These are phyloP conservation scores for Acronicta psi DNA, from an alignment of 2,888 invertebrate genomes.

Conservation along the genomic window DNA sequence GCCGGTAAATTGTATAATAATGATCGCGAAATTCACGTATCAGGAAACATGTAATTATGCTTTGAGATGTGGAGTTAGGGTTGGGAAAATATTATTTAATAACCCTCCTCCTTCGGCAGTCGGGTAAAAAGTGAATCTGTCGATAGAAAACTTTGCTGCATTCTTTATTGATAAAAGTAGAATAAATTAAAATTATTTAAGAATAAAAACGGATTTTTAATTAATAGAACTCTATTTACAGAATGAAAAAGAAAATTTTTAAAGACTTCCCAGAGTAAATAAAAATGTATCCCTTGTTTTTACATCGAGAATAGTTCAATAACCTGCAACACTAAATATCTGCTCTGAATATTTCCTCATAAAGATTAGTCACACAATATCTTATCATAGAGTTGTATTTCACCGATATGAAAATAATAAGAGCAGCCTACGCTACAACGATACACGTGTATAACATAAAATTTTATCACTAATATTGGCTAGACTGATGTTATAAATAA, in stretches of 20 bases:
- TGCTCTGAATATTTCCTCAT: constrained; percentile 1
- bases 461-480: not conserved
- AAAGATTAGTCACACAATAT: constrained; percentile 16
- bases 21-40: constrained; percentile 80
- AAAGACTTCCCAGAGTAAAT: too few relatives aligned
- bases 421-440: not conserved
- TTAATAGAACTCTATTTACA: too few relatives aligned
- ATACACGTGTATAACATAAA: constrained; percentile 3
- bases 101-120: too few relatives aligned
- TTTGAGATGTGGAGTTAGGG: constrained; percentile 63
- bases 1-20: constrained; percentile 82
- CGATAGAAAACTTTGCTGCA: constrained; percentile 8
- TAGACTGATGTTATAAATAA: not conserved
- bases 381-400: constrained; percentile 15
- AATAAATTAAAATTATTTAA: not conserved
- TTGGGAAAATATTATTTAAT: not conserved
- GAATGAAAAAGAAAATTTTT: constrained; percentile 25
- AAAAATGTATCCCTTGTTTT: too few relatives aligned
- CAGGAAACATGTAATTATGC: constrained; percentile 83
- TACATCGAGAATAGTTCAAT: constrained; percentile 45
- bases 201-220: not conserved
- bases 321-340: constrained; percentile 24
- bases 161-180: not conserved
- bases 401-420: constrained; percentile 10
- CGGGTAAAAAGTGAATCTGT: constrained; percentile 14